These are phyloP conservation scores for Sakesphorus luctuosus DNA, from an alignment of 2,113 vertebrate genomes.

Conservation along the genomic window DNA sequence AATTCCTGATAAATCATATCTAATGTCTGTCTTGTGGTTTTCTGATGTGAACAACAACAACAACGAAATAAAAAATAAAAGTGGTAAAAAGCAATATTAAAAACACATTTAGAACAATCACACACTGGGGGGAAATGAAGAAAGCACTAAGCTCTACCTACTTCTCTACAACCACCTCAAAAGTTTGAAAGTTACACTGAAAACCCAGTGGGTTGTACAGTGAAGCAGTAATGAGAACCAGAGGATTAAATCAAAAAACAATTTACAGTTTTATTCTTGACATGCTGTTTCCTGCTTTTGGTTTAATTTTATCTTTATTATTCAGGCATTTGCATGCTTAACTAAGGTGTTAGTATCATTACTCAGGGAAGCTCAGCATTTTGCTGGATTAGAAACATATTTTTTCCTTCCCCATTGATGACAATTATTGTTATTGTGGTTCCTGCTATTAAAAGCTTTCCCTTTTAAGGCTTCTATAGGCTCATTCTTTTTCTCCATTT, in stretches of 20 bases:
- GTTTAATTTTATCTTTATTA: slow-evolving; percentile 37
- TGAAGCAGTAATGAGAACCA: slow-evolving; percentile 43
- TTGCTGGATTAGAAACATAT: not conserved
- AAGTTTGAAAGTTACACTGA: slow-evolving; percentile 44
- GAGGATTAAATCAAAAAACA: slow-evolving; percentile 58
- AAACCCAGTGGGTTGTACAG: slow-evolving; percentile 23
- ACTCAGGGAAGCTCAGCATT: not conserved
- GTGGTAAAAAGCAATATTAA: slow-evolving; percentile 58
- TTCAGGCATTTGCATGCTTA: slow-evolving; percentile 35
- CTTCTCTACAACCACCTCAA: slow-evolving; percentile 22
- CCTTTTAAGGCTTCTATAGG: not conserved
- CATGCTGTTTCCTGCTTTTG: slow-evolving; percentile 41
- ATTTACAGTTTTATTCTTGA: slow-evolving; percentile 45
- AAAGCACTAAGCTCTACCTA: slow-evolving; percentile 40
- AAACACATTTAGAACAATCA: slow-evolving; percentile 60
- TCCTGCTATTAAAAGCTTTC: slow-evolving; percentile 29
- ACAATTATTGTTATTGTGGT: not conserved
- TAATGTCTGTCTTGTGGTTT: slow-evolving; percentile 52
- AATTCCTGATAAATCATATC: slow-evolving; percentile 49
- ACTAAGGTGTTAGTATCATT: slow-evolving; percentile 26
- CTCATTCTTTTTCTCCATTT: not conserved
- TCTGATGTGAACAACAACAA: slow-evolving; percentile 50
- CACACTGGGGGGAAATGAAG: slow-evolving; percentile 35
- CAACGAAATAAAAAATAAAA: slow-evolving; percentile 43
- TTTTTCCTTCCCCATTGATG: slow-evolving; percentile 7